Conservation (phyloP, 2,888 invertebrate genomes). For the Strigamia crassipes region DNA sequence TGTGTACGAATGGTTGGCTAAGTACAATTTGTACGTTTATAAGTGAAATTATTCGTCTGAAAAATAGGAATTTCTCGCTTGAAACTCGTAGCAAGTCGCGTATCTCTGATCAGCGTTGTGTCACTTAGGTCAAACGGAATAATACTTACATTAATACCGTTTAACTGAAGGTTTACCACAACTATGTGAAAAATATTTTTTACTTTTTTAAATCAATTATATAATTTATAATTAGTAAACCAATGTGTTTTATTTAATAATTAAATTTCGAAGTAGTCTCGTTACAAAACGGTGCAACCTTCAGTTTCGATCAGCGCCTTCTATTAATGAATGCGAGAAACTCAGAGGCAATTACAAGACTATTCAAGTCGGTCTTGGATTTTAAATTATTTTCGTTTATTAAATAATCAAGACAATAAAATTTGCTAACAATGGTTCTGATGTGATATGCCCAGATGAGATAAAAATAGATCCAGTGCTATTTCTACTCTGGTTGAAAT, state of each 20-base stretch:
- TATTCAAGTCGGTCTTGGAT: no score
- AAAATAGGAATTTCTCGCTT: constrained; percentile 20
- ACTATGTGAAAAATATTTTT: background rate
- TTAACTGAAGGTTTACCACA: background rate
- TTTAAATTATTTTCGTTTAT: no score
- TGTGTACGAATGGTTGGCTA: background rate
- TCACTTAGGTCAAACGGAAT: constrained; percentile 8
- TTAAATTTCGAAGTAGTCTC: background rate
- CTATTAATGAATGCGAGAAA: background rate
- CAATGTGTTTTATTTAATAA: background rate
- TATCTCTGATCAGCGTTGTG: constrained; percentile 32
- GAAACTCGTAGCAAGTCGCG: constrained; percentile 32
- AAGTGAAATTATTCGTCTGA: background rate
- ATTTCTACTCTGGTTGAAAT: no score
- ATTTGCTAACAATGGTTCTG: no score
- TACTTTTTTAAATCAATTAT: background rate
- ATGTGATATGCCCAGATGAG: no score
- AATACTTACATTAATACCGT: background rate
- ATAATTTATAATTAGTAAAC: background rate
- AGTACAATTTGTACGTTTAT: background rate
- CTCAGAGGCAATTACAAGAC: no score
- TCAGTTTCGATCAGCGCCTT: constrained; percentile 6
- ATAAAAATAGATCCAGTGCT: no score
- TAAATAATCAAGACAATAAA: no score
- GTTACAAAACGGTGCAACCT: background rate